Evolutionary conservation across 2,888 invertebrate species (phyloP).

Genomic region (Cheilosia grossa): DNA sequence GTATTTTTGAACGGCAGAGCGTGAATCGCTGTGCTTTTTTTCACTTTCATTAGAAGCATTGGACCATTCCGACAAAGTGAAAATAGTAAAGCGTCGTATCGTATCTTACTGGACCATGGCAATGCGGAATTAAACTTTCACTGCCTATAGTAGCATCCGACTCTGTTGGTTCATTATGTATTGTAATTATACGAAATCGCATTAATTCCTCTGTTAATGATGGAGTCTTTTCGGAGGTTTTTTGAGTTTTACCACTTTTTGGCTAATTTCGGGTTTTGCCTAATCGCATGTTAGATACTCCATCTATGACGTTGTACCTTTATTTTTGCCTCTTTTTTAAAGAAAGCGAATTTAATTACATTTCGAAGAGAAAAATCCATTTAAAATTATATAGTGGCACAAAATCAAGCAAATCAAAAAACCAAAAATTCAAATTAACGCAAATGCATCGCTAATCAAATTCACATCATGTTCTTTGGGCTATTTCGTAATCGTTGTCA

Average conservation of each 20-base stretch:
- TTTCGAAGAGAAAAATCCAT: constrained; percentile 17
- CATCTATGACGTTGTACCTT: constrained; percentile 27
- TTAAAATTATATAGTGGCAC: constrained; percentile 40
- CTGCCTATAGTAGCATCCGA: constrained; percentile 73
- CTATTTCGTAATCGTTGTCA: constrained; percentile 64
- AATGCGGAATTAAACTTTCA: constrained; percentile 82
- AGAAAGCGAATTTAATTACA: constrained; percentile 67
- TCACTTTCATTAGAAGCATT: constrained; percentile 81
- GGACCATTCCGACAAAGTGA: constrained; percentile 65
- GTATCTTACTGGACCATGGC: constrained; percentile 80
- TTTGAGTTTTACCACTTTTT: constrained; percentile 10
- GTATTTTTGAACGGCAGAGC: constrained; percentile 56
- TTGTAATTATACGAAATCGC: constrained; percentile 60
- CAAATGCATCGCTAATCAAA: constrained; percentile 64
- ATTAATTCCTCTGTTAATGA: constrained; percentile 56
- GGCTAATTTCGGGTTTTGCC: constrained; percentile 37
- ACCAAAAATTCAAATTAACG: constrained; percentile 48
- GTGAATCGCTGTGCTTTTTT: constrained; percentile 63
- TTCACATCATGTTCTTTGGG: constrained; percentile 65
- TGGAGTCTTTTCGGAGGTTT: constrained; percentile 14
- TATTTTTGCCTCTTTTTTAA: background rate
- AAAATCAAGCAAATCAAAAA: constrained; percentile 35
- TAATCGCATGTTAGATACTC: constrained; percentile 16
- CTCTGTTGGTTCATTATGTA: constrained; percentile 61
- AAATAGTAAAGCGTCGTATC: constrained; percentile 50